Conservation (phyloP, 2,113 vertebrate species). For the Danio rerio region GRCz12tu NC_133198.1:32211001-32211500, state of each 20-base stretch:
- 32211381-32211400: slow-evolving; percentile 48
- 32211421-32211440: slow-evolving; percentile 41
- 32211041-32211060: slow-evolving; percentile 84
- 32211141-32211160: slow-evolving; percentile 80
- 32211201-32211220: neutral
- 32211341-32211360: slow-evolving; percentile 45
- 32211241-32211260: neutral
- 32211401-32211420: slow-evolving; percentile 52
- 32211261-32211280: neutral
- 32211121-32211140: slow-evolving; percentile 84
- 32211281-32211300: slow-evolving; percentile 24
- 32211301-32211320: slow-evolving; percentile 13
- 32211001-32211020: slow-evolving; percentile 79
- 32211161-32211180: slow-evolving; percentile 69
- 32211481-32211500: too few relatives aligned
- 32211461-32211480: too few relatives aligned
- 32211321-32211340: slow-evolving; percentile 30
- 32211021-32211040: slow-evolving; percentile 79
- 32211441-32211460: slow-evolving; percentile 33
- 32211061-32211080: slow-evolving; percentile 83
- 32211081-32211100: slow-evolving; percentile 84
- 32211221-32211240: neutral
- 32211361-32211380: slow-evolving; percentile 40
- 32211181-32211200: neutral
- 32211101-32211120: slow-evolving; percentile 82